A percentile compares a stretch with the other conserved stretches of the same genome.
Evolutionary conservation across 2,113 vertebrate genomes (phyloP).

Genomic region (Dasyprocta punctata): DNA sequence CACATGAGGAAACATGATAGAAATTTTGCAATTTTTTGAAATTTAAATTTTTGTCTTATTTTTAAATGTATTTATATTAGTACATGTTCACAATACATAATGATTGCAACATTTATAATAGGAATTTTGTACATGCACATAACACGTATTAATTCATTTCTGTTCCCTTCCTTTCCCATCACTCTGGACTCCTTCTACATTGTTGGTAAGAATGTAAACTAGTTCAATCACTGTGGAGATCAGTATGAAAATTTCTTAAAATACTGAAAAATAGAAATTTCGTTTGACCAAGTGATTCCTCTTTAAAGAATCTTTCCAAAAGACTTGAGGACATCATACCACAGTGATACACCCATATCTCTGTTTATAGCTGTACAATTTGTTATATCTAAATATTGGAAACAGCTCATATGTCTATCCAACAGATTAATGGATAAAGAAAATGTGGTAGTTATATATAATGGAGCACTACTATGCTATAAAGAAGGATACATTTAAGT

Average conservation of each 20-base stretch:
- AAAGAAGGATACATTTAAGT: neutral
- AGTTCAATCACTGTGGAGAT: neutral
- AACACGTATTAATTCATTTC: neutral
- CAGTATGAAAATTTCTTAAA: neutral
- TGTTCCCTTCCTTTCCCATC: neutral
- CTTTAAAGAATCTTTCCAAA: neutral
- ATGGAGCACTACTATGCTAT: neutral
- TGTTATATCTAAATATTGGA: neutral
- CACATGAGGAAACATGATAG: neutral
- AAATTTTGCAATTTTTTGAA: conserved; percentile 25
- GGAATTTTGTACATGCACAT: neutral
- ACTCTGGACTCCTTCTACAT: neutral
- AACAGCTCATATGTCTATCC: neutral
- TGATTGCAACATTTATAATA: neutral
- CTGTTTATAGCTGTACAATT: neutral
- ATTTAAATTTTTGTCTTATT: neutral
- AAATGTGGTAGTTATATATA: neutral
- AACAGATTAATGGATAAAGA: neutral
- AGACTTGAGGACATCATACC: neutral
- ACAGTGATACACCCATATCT: neutral
- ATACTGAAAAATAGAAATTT: neutral
- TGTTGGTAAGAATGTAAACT: neutral
- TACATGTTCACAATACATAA: neutral
- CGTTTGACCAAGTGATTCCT: neutral
- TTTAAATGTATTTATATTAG: neutral